Evolutionary conservation across 2,888 invertebrate species (phyloP).

Genomic region (Desoria tigrina): DNA sequence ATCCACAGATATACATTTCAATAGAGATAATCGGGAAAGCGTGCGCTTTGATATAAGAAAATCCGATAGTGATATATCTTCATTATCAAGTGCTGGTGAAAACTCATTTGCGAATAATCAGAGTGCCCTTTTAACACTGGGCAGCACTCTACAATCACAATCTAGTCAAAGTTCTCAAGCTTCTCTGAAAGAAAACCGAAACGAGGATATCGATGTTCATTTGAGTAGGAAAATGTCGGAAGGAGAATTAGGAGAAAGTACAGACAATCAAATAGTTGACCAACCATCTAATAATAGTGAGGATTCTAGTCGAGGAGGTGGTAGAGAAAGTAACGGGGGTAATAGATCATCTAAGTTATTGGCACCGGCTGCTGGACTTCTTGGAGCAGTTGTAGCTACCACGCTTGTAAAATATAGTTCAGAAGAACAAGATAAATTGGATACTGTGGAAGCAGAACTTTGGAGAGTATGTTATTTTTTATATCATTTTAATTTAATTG

Average conservation of each 20-base stretch:
- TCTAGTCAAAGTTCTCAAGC: no score
- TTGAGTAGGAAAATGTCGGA: no score
- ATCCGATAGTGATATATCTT: neutral
- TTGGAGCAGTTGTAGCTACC: neutral
- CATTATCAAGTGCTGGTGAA: neutral
- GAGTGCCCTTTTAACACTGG: no score
- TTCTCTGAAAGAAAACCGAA: no score
- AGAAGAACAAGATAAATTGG: neutral
- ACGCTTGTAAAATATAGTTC: neutral
- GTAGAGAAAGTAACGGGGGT: neutral
- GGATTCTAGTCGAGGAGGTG: neutral
- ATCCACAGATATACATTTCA: neutral
- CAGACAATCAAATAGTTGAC: neutral
- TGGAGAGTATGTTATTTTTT: slow-evolving; percentile 25
- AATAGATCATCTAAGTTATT: neutral
- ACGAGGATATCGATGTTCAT: no score
- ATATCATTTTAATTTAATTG: no score
- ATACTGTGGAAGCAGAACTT: slow-evolving; percentile 18
- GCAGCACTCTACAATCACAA: no score
- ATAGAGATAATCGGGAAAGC: neutral
- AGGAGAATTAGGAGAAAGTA: slow-evolving; percentile 1
- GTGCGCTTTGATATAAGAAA: neutral
- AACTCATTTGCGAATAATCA: neutral
- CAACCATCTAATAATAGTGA: neutral
- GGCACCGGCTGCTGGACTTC: neutral